Conservation (phyloP, 1,140 invertebrate species). For the Euschistus heros region DNA sequence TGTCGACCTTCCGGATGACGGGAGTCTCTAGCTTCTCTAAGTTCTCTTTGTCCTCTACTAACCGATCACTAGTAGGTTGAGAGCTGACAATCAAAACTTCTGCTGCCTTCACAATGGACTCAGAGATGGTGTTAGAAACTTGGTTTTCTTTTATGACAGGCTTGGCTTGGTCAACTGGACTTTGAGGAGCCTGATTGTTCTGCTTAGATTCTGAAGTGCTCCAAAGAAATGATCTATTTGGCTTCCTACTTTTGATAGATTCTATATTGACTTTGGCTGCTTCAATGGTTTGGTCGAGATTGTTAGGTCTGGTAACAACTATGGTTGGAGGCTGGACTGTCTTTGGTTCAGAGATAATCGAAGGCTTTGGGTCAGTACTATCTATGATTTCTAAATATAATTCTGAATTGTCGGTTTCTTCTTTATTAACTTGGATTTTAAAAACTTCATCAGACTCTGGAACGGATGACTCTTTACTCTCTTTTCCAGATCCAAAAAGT, state of each 20-base stretch:
- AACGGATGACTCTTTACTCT: too few species aligned
- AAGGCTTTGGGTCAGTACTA: background rate
- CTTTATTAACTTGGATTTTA: too few species aligned
- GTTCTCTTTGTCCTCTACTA: slow-evolving; percentile 14
- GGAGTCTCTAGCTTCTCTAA: slow-evolving; percentile 1
- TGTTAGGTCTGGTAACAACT: background rate
- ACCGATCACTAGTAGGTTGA: too few species aligned
- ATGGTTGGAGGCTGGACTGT: background rate
- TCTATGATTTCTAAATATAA: background rate
- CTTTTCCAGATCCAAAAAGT: too few species aligned
- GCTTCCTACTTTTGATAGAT: background rate
- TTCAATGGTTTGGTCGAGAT: background rate
- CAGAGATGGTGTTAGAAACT: too few species aligned
- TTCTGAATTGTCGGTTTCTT: background rate
- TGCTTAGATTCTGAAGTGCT: background rate
- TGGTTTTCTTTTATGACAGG: too few species aligned
- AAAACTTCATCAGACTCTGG: too few species aligned
- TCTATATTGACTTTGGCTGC: background rate
- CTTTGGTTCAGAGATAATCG: background rate
- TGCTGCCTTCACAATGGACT: background rate
- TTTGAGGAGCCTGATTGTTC: background rate
- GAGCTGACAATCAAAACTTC: too few species aligned
- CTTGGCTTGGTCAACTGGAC: too few species aligned
- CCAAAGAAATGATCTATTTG: slow-evolving; percentile 15
- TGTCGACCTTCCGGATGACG: background rate